These are phyloP conservation scores for Centroberyx gerrardi DNA, from an alignment of 2,797 vertebrate genomes.

Conservation along the genomic window DNA sequence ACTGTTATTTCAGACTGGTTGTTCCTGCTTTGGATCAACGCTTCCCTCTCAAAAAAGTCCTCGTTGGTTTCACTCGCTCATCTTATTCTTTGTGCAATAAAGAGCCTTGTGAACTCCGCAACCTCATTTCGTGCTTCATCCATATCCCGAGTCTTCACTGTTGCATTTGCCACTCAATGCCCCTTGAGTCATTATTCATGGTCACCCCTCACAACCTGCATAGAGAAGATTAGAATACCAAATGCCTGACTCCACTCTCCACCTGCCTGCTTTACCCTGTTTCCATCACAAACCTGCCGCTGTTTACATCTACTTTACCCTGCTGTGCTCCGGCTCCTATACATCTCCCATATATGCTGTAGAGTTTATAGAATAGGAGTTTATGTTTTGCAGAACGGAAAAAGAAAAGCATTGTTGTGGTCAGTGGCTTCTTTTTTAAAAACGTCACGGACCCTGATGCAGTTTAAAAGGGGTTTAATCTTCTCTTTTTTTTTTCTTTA, in stretches of 20 bases:
- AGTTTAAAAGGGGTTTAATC: not conserved
- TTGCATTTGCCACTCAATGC: conserved; percentile 48
- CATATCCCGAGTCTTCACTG: conserved; percentile 57
- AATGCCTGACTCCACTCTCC: conserved; percentile 71
- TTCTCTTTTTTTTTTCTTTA: not conserved
- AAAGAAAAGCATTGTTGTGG: not conserved
- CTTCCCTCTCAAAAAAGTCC: conserved; percentile 31
- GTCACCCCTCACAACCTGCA: conserved; percentile 46
- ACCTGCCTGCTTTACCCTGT: conserved; percentile 77
- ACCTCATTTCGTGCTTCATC: conserved; percentile 60
- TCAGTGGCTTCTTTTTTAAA: conserved; percentile 21
- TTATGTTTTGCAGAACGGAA: conserved; percentile 20
- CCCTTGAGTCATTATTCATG: conserved; percentile 35
- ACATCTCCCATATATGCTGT: conserved; percentile 24
- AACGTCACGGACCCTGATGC: not conserved
- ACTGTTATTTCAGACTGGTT: conserved; percentile 41
- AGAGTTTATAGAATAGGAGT: conserved; percentile 26
- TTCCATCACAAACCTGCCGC: conserved; percentile 40
- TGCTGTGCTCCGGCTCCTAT: conserved; percentile 61
- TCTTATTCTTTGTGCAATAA: conserved; percentile 66
- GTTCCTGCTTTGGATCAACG: conserved; percentile 59
- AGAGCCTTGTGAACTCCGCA: conserved; percentile 36
- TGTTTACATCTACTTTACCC: conserved; percentile 41
- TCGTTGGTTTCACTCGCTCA: conserved; percentile 60
- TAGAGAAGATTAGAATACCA: conserved; percentile 54